A percentile compares a stretch with the other conserved stretches of the same genome.
Evolutionary conservation across 2,888 invertebrate species (phyloP).

Genomic region (Portevinia maculata): DNA sequence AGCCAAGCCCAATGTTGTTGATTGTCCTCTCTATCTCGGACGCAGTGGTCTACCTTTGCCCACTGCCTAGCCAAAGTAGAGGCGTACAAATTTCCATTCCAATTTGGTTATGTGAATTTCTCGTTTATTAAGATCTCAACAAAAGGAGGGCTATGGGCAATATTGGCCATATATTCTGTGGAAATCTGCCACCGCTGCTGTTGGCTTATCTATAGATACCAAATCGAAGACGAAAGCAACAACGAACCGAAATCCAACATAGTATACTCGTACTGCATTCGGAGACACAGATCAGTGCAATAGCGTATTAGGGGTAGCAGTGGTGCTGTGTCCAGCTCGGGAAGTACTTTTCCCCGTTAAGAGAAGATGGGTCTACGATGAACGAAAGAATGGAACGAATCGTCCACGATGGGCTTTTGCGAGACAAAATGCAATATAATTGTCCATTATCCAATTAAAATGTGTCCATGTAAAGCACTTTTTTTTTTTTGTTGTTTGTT

Average conservation of each 20-base stretch:
- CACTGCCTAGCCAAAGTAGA: conserved; percentile 9
- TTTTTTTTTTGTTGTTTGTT: conserved; percentile 65
- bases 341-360: conserved; percentile 45
- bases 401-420: conserved; percentile 64
- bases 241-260: conserved; percentile 10
- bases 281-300: conserved; percentile 34
- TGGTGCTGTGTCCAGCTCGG: conserved; percentile 53
- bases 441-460: conserved; percentile 78
- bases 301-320: conserved; percentile 13
- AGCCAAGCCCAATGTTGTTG: conserved; percentile 44
- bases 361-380: conserved; percentile 31
- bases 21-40: not conserved
- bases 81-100: conserved; percentile 74
- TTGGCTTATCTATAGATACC: conserved; percentile 65
- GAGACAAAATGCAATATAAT: conserved; percentile 76
- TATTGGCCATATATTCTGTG: conserved; percentile 63
- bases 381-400: conserved; percentile 18
- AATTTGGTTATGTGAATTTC: conserved; percentile 73
- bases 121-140: conserved; percentile 75
- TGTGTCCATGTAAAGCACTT: conserved; percentile 75
- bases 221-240: conserved; percentile 29
- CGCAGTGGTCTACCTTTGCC: not conserved
- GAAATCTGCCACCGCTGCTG: conserved; percentile 71
- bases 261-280: not conserved
- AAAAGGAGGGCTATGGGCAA: conserved; percentile 69